A percentile compares a stretch with the other conserved stretches of the same genome.
These are phyloP conservation scores for Brachionichthys hirsutus DNA, from an alignment of 2,113 vertebrate species.

Conservation along the genomic window DNA sequence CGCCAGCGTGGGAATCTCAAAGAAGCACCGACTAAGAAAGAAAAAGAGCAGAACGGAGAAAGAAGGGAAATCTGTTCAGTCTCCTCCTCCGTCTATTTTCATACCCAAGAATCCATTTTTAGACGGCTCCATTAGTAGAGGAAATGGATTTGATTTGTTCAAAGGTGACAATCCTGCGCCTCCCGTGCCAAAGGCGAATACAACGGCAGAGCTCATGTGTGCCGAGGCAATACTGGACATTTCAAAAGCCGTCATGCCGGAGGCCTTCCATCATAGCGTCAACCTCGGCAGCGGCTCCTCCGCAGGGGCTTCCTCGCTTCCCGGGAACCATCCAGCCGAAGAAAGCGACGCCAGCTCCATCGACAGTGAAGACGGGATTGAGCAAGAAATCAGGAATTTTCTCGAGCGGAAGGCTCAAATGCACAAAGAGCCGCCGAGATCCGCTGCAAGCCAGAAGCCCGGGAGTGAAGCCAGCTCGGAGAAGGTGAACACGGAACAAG, in stretches of 20 bases:
- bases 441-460: constrained; percentile 14
- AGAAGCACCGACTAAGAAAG: constrained; percentile 68
- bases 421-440: constrained; percentile 62
- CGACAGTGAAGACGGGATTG: constrained; percentile 94
- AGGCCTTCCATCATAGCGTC: constrained; percentile 60
- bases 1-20: constrained; percentile 45
- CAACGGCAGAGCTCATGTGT: constrained; percentile 91
- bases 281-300: constrained; percentile 27
- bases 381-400: constrained; percentile 91
- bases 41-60: constrained; percentile 72
- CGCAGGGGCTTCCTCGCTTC: constrained; percentile 30
- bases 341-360: constrained; percentile 84
- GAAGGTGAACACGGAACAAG: constrained; percentile 40
- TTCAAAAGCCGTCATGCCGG: constrained; percentile 90
- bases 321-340: constrained; percentile 38
- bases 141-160: constrained; percentile 46
- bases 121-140: constrained; percentile 48
- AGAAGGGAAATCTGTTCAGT: constrained; percentile 38
- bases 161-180: constrained; percentile 43
- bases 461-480: constrained; percentile 29
- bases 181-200: constrained; percentile 78
- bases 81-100: constrained; percentile 3
- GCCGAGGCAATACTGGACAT: constrained; percentile 97
- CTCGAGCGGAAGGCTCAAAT: constrained; percentile 89
- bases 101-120: constrained; percentile 20